phyloP scores from a whole-genome alignment of 37 sponge, comb jelly and placozoan species.

The Amphimedon queenslandica region DNA sequence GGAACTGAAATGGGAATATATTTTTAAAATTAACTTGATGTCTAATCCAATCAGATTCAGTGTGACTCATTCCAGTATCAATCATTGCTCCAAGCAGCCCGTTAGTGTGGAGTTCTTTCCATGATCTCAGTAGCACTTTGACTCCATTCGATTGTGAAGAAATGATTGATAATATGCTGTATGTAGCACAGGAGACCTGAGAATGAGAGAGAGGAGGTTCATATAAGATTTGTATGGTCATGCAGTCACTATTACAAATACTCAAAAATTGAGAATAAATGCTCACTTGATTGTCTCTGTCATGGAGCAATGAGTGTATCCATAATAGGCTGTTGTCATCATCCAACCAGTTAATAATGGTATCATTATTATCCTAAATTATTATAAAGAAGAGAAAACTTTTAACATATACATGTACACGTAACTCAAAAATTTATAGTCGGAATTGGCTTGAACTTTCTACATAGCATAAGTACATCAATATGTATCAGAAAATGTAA shows the following conservation, averaged over 20 bases:
- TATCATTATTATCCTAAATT: conserved; percentile 31
- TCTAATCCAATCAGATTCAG: not conserved
- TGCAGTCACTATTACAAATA: not conserved
- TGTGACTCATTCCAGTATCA: not conserved
- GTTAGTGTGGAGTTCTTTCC: not conserved
- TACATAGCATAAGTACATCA: too few species aligned
- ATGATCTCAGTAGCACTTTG: not conserved
- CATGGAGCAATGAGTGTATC: conserved; percentile 25
- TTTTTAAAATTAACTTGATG: not conserved
- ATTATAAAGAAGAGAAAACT: not conserved
- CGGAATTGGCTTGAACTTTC: too few species aligned
- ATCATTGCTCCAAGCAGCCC: not conserved
- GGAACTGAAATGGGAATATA: too few species aligned
- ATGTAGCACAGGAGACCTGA: not conserved
- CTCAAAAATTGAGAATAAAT: not conserved
- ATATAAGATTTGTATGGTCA: not conserved
- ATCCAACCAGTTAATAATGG: not conserved
- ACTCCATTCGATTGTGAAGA: not conserved
- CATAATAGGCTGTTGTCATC: conserved; percentile 17
- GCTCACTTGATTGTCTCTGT: conserved; percentile 20
- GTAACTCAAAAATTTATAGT: too few species aligned
- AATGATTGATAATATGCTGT: not conserved
- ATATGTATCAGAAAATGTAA: too few species aligned
- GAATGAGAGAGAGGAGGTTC: not conserved
- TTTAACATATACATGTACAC: too few species aligned